A percentile compares a stretch with the other conserved stretches of the same genome.
Evolutionary conservation across 2,888 invertebrate species (phyloP).

Genomic region (Ellobium chinense): DNA sequence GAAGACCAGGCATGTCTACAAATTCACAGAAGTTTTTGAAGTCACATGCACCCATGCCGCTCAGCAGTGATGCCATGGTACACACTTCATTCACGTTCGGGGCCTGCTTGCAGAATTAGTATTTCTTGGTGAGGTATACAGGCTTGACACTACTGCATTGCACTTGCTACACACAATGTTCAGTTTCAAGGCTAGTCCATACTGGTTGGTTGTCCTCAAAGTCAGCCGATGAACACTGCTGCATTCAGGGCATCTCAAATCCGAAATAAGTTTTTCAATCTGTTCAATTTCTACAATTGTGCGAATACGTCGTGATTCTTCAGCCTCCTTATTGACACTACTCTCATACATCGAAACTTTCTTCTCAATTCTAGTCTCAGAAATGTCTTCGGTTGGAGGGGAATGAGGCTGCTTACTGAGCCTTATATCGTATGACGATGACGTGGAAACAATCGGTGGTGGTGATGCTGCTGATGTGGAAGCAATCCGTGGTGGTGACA

Average conservation of each 20-base stretch:
- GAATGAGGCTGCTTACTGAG: not conserved
- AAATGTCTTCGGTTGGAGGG: not conserved
- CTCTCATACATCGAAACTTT: not conserved
- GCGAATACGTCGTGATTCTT: not conserved
- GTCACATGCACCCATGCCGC: slow-evolving; percentile 1
- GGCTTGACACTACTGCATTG: not conserved
- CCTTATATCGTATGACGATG: no score
- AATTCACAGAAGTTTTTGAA: slow-evolving; percentile 8
- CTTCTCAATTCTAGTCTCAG: not conserved
- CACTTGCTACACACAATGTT: not conserved
- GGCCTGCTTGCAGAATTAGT: not conserved
- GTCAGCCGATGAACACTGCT: not conserved
- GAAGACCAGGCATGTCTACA: slow-evolving; percentile 4
- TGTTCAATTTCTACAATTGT: not conserved
- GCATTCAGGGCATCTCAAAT: not conserved
- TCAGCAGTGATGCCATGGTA: not conserved
- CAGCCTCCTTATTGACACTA: not conserved
- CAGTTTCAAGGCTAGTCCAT: not conserved
- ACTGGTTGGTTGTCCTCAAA: not conserved
- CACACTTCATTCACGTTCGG: not conserved
- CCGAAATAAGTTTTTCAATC: not conserved
- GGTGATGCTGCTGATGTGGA: not conserved
- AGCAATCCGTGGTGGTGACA: not conserved
- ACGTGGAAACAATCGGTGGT: not conserved
- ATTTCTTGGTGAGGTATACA: not conserved